A percentile compares a stretch with the other conserved stretches of the same genome.
Conservation (phyloP, 2,797 vertebrate species). For the Phyllotis vaccarum region DNA sequence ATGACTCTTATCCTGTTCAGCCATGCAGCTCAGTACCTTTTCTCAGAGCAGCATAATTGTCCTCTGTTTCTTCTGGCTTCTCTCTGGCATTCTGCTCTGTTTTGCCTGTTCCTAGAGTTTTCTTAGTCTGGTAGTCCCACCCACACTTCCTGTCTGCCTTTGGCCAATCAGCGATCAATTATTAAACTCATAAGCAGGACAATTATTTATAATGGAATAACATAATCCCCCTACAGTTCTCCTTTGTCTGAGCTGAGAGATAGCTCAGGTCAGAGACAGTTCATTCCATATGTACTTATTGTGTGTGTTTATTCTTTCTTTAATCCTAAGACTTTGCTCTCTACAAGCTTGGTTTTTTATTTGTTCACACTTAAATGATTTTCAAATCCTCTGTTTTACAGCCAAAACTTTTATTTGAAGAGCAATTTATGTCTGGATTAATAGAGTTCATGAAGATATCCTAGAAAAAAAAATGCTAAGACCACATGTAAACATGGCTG, state of each 20-base stretch:
- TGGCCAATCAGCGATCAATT: too few species aligned
- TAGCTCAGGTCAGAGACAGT: neutral
- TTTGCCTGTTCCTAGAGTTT: too few species aligned
- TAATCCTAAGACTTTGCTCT: neutral
- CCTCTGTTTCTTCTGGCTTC: too few species aligned
- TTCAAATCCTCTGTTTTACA: neutral
- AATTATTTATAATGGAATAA: too few species aligned
- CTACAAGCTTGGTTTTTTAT: neutral
- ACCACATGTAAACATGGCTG: neutral
- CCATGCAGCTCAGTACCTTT: too few species aligned
- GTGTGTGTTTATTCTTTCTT: neutral
- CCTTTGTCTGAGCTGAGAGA: neutral
- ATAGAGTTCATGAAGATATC: neutral
- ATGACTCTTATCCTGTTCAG: too few species aligned
- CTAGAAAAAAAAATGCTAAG: neutral
- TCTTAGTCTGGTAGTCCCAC: too few species aligned
- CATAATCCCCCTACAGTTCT: too few species aligned
- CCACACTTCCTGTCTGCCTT: too few species aligned
- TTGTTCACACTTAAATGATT: neutral
- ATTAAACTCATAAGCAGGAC: too few species aligned
- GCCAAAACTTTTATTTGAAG: neutral
- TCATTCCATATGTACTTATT: neutral
- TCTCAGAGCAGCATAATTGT: too few species aligned
- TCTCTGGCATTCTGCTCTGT: too few species aligned
- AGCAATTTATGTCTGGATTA: neutral